phyloP scores from a whole-genome alignment of 2,888 invertebrate species.

The Linnaemya vulpina region DNA sequence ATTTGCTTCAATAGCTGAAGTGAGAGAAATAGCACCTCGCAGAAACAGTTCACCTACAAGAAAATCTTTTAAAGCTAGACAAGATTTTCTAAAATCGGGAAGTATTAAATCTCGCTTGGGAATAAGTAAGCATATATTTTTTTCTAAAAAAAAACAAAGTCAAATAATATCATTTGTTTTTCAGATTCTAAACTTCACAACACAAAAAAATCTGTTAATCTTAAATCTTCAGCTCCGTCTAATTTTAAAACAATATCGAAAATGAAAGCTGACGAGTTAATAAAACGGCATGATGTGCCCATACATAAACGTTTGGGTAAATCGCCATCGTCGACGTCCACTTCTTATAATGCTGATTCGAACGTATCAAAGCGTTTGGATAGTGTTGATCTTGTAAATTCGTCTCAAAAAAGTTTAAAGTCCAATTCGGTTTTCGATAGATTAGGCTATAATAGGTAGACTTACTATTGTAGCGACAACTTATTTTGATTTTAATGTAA shows the following conservation, averaged over 20 bases:
- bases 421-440: slow-evolving; percentile 79
- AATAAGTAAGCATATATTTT: slow-evolving; percentile 54
- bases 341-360: slow-evolving; percentile 61
- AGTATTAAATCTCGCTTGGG: slow-evolving; percentile 79
- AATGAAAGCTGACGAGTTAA: slow-evolving; percentile 81
- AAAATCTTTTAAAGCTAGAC: slow-evolving; percentile 53
- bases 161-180: neutral
- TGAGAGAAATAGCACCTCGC: slow-evolving; percentile 81
- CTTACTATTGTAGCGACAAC: neutral
- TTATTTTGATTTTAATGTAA: neutral
- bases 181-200: slow-evolving; percentile 78
- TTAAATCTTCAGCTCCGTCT: slow-evolving; percentile 77
- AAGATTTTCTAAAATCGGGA: slow-evolving; percentile 65
- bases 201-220: slow-evolving; percentile 79
- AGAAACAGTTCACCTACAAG: slow-evolving; percentile 55
- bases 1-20: slow-evolving; percentile 82
- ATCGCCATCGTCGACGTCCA: slow-evolving; percentile 4
- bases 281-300: slow-evolving; percentile 76
- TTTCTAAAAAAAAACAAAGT: neutral
- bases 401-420: slow-evolving; percentile 60
- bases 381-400: slow-evolving; percentile 72
- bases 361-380: slow-evolving; percentile 76
- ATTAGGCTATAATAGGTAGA: slow-evolving; percentile 78
- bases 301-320: slow-evolving; percentile 80
- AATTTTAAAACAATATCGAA: slow-evolving; percentile 77